Conservation (phyloP, 2,888 invertebrate genomes). For the Hirudinaria manillensis region DNA sequence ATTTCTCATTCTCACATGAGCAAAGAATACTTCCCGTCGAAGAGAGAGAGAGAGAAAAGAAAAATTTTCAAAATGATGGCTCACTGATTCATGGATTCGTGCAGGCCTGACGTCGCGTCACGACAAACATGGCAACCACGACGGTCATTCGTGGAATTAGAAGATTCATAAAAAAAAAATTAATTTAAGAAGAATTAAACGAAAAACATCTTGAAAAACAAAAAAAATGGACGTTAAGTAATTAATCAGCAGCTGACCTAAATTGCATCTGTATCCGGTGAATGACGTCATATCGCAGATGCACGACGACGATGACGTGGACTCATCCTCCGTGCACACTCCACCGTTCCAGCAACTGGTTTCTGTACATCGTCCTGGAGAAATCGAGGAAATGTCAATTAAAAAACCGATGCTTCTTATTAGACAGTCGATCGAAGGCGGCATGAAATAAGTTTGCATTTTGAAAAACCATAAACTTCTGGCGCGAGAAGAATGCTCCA, state of each 20-base stretch:
- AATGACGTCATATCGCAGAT: conserved; percentile 28
- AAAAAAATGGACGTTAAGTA: too few relatives aligned
- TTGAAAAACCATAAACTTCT: neutral
- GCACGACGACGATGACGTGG: conserved; percentile 8
- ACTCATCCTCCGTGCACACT: conserved; percentile 6
- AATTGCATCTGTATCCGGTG: conserved; percentile 1
- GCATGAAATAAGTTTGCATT: neutral
- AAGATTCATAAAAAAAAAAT: neutral
- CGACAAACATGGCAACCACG: neutral
- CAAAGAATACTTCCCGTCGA: neutral
- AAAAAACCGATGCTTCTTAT: too few relatives aligned
- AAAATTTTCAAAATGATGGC: neutral
- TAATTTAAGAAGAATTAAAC: neutral
- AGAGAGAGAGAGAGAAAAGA: neutral
- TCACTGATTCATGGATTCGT: neutral
- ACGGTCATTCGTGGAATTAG: neutral
- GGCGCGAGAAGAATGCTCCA: neutral
- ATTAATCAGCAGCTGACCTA: conserved; percentile 16
- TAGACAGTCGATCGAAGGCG: neutral
- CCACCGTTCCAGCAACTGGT: conserved; percentile 15
- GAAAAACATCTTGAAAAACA: neutral
- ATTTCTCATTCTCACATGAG: too few relatives aligned
- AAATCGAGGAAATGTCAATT: neutral
- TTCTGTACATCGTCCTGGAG: conserved; percentile 13
- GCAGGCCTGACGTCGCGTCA: neutral